Evolutionary conservation across 2,797 vertebrate species (phyloP).

Genomic region (Mus caroli): DNA sequence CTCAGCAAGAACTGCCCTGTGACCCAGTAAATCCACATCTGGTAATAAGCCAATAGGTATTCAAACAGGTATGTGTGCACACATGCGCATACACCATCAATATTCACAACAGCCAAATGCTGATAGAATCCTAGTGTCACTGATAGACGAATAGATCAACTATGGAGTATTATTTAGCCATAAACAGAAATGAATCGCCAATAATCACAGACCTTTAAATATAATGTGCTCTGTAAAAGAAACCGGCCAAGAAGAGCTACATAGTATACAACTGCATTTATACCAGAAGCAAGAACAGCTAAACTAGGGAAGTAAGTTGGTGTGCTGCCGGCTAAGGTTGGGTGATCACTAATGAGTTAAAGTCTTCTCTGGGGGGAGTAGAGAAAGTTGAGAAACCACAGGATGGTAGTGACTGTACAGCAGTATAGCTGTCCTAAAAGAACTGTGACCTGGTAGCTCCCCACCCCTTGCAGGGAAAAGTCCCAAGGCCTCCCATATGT

Average conservation of each 20-base stretch:
- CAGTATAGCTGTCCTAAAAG: background rate
- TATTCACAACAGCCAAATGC: background rate
- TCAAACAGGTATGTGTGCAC: rapidly evolving
- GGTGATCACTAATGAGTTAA: background rate
- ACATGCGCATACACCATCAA: rapidly evolving
- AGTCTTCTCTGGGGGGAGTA: background rate
- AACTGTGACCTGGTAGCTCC: background rate
- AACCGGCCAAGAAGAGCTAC: background rate
- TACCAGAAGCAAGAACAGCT: background rate
- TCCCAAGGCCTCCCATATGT: background rate
- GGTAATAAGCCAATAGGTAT: background rate
- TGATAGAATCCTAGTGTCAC: background rate
- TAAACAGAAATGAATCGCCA: background rate
- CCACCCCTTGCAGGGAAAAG: background rate
- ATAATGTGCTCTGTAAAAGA: background rate
- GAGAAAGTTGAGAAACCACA: background rate
- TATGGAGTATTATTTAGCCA: background rate
- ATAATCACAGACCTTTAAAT: background rate
- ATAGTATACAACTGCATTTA: background rate
- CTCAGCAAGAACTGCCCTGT: rapidly evolving
- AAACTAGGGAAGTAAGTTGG: background rate
- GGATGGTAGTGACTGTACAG: background rate
- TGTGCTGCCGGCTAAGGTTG: too few relatives aligned
- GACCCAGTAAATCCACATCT: background rate
- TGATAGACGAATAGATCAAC: background rate